A percentile compares a stretch with the other conserved stretches of the same genome.
Evolutionary conservation across 1,140 invertebrate species (phyloP).

Genomic region (Chymomyza costata): DNA sequence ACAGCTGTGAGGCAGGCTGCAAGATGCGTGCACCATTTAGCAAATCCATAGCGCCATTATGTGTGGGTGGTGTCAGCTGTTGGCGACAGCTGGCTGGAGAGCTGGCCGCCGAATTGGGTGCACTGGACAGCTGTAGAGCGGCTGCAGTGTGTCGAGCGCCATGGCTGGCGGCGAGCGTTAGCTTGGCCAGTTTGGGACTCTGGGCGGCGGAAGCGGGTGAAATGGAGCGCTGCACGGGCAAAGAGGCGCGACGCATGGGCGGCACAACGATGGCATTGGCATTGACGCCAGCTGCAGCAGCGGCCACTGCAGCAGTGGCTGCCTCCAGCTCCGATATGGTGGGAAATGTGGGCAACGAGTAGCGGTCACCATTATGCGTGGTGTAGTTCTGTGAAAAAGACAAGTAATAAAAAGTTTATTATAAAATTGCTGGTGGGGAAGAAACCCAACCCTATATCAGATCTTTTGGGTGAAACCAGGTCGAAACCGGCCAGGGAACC

Average conservation of each 20-base stretch:
- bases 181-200: slow-evolving; percentile 79
- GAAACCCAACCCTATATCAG: no score
- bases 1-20: slow-evolving; percentile 89
- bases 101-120: slow-evolving; percentile 82
- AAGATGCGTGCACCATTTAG: slow-evolving; percentile 61
- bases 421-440: no score
- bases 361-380: slow-evolving; percentile 76
- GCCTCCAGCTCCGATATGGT: slow-evolving; percentile 79
- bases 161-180: slow-evolving; percentile 76
- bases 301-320: slow-evolving; percentile 71
- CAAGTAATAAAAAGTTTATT: slow-evolving; percentile 3
- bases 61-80: slow-evolving; percentile 2
- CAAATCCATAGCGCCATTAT: slow-evolving; percentile 25
- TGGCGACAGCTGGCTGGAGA: slow-evolving; percentile 77
- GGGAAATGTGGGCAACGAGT: slow-evolving; percentile 80
- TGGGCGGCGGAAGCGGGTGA: slow-evolving; percentile 80
- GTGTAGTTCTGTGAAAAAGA: slow-evolving; percentile 44
- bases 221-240: slow-evolving; percentile 85
- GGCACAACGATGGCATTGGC: slow-evolving; percentile 63
- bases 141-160: slow-evolving; percentile 29
- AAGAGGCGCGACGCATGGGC: slow-evolving; percentile 82
- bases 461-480: no score
- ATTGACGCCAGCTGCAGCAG: slow-evolving; percentile 14
- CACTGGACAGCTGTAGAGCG: slow-evolving; percentile 75
- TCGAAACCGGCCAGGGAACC: no score